A percentile compares a stretch with the other conserved stretches of the same genome.
These are phyloP conservation scores for Eubasilissa splendida DNA, from an alignment of 2,888 invertebrate genomes.

Conservation along the genomic window DNA sequence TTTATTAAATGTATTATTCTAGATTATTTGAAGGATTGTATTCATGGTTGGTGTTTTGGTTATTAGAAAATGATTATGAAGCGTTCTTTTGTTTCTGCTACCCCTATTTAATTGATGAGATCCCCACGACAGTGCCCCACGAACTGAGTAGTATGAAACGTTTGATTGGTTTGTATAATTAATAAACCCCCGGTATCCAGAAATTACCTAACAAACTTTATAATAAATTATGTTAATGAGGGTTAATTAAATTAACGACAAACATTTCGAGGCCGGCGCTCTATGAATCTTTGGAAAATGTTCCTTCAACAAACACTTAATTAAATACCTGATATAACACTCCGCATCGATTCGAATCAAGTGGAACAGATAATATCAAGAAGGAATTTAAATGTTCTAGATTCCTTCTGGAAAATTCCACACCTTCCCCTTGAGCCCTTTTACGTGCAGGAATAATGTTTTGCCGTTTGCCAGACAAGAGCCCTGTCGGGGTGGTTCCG, in stretches of 20 bases:
- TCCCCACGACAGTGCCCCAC: too few relatives aligned
- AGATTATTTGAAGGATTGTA: too few relatives aligned
- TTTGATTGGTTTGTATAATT: too few relatives aligned
- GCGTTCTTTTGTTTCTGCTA: too few relatives aligned
- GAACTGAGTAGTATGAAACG: too few relatives aligned
- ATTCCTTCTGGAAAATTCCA: not conserved
- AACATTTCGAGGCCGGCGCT: not conserved
- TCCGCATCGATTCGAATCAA: not conserved
- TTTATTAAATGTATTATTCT: too few relatives aligned
- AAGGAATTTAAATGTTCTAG: not conserved
- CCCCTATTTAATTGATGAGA: too few relatives aligned
- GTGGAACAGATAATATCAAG: not conserved
- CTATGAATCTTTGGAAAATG: not conserved
- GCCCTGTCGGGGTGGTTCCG: too few relatives aligned
- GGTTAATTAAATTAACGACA: slow-evolving; percentile 9
- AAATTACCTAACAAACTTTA: not conserved
- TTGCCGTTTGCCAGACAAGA: too few relatives aligned
- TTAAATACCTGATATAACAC: slow-evolving; percentile 3
- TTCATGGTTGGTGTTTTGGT: too few relatives aligned
- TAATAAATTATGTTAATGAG: not conserved
- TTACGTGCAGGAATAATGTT: not conserved
- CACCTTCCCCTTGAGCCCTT: slow-evolving; percentile 4
- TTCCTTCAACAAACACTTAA: slow-evolving; percentile 7
- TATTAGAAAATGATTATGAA: too few relatives aligned
- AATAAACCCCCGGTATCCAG: too few relatives aligned